Conservation (phyloP, 2,113 vertebrate species). For the Marcusenius ussheri region DNA sequence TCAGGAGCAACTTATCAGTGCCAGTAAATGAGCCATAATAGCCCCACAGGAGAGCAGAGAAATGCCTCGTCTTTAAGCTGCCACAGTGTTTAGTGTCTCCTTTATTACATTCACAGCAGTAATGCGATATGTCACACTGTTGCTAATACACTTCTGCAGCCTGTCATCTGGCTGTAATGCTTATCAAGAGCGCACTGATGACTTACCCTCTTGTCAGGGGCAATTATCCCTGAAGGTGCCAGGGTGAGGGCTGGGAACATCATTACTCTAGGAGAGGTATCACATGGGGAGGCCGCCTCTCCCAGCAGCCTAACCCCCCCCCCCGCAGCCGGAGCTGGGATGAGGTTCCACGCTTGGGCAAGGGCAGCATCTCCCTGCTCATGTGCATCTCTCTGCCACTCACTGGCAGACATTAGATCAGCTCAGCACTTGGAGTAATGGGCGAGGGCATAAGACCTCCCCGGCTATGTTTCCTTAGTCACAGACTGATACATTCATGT, state of each 20-base stretch:
- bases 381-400: neutral
- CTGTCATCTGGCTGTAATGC: conserved; percentile 98
- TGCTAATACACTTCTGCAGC: conserved; percentile 86
- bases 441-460: neutral
- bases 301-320: conserved; percentile 22
- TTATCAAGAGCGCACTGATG: conserved; percentile 93
- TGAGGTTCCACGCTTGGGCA: conserved; percentile 32
- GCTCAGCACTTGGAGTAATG: neutral
- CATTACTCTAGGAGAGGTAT: conserved; percentile 47
- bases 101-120: conserved; percentile 98
- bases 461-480: neutral
- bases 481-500: neutral
- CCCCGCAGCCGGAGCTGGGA: conserved; percentile 29
- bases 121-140: conserved; percentile 95
- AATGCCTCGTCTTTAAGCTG: conserved; percentile 82
- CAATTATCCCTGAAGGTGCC: conserved; percentile 89
- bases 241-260: conserved; percentile 65
- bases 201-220: conserved; percentile 95
- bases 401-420: neutral
- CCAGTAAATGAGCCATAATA: conserved; percentile 85
- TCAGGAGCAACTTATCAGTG: conserved; percentile 76
- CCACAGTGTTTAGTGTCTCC: conserved; percentile 85
- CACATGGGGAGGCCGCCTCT: conserved; percentile 37
- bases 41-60: conserved; percentile 74
- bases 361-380: conserved; percentile 38